Base-by-base conservation (phyloP, 2,888 invertebrate genomes). In the Thera obeliscata region DNA sequence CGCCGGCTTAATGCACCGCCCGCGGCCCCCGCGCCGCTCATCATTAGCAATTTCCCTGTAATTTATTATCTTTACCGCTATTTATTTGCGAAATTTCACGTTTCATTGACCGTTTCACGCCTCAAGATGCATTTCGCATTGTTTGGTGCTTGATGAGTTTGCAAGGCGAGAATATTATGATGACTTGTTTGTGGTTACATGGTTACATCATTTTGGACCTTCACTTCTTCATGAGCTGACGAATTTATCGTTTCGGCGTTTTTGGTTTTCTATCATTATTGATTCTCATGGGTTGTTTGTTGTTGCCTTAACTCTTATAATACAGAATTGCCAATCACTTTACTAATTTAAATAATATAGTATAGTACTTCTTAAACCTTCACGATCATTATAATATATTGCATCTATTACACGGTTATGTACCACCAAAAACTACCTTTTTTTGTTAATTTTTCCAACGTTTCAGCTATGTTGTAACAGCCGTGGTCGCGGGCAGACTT, bases 31-130 rank as follows among this genome's bases (percentile, higher is more conserved):
- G 87, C 87, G 80, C 87, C 89, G 84, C 88, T 91, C 92, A 91
- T 93, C 93, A 93, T 93, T 93, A 93, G 90, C 92, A 92, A 93
- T 93, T 93, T 93, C 91, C 92, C 90, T 86, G 89, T 93, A 91
- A 93, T 93, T 93, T 92, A 92, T 93, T 93, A 92, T 91, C 90
- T 92, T 91, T 91, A 89, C 88, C 87, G 90, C 88, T 91, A 91
- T 91, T 91, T 91, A 92, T 93, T 93, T 91, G 89, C 88, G 84
- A 75, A 87, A 91, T 91, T 93, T 90, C 82, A 90, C 85, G 89
- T 86, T 70, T 70, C 69, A 66, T 65, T 84, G 81, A 79, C 81
- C 35, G 81, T 77, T 87, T 89, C 71, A 63, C 75, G 62, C 89
- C 85, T 85, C 77, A 41, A 12, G 50, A 66, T 67, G 64, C 73